phyloP scores from a whole-genome alignment of 2,888 invertebrate species.

The Unio delphinus region DNA sequence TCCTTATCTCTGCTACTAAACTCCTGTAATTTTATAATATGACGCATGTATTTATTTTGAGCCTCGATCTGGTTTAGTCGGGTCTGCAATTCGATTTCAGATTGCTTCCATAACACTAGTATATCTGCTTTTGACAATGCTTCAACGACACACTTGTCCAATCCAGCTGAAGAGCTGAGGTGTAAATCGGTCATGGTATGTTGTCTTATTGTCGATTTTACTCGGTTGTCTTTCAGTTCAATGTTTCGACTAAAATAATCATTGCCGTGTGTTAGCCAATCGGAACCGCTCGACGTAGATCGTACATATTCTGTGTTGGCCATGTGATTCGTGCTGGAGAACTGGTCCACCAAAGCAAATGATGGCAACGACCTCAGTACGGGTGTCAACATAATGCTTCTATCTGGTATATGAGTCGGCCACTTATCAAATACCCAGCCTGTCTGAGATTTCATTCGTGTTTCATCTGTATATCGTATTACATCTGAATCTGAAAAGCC shows the following conservation, averaged over 20 bases:
- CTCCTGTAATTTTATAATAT: constrained; percentile 22
- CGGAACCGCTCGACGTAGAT: background rate
- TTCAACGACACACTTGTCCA: constrained; percentile 63
- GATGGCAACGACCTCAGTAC: background rate
- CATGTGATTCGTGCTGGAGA: too few relatives aligned
- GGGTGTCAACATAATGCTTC: too few relatives aligned
- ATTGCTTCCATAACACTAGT: constrained; percentile 83
- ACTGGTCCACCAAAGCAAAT: constrained; percentile 4
- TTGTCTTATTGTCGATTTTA: constrained; percentile 55
- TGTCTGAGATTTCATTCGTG: too few relatives aligned
- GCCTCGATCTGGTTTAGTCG: constrained; percentile 74
- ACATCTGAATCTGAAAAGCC: constrained; percentile 11
- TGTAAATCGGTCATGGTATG: constrained; percentile 54
- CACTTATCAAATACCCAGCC: too few relatives aligned
- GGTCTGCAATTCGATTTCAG: constrained; percentile 83
- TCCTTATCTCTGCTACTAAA: background rate
- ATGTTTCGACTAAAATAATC: constrained; percentile 1
- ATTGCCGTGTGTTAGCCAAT: background rate
- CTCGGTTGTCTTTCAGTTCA: constrained; percentile 51
- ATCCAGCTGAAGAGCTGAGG: constrained; percentile 32
- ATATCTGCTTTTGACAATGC: constrained; percentile 83
- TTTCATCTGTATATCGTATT: too few relatives aligned
- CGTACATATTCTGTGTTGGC: too few relatives aligned
- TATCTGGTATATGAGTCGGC: too few relatives aligned
- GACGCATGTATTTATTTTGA: constrained; percentile 37